A percentile compares a stretch with the other conserved stretches of the same genome.
Conservation (phyloP, 2,888 invertebrate genomes). For the Macaria notata region DNA sequence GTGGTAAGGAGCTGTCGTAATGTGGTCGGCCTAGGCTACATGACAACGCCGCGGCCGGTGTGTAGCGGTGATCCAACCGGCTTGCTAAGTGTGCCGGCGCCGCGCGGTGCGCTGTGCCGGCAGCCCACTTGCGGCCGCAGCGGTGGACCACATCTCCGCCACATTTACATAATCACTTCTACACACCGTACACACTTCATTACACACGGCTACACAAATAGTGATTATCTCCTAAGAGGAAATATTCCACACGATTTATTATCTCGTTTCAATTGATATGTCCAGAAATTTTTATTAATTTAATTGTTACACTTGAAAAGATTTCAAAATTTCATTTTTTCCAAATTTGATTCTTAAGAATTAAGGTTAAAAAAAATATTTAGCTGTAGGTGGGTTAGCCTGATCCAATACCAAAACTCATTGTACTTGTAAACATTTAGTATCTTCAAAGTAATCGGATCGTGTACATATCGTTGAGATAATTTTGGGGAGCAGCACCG, state of each 20-base stretch:
- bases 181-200: conserved; percentile 5
- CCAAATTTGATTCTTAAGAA: too few species aligned
- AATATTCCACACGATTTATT: too few species aligned
- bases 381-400: too few species aligned
- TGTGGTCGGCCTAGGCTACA: not conserved
- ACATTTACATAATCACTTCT: conserved; percentile 36
- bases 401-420: too few species aligned
- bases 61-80: conserved; percentile 40
- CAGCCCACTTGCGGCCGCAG: conserved; percentile 37
- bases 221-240: too few species aligned
- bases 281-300: too few species aligned
- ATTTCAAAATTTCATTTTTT: too few species aligned
- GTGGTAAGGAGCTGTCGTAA: not conserved
- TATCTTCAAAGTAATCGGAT: conserved; percentile 9
- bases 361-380: too few species aligned
- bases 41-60: conserved; percentile 4
- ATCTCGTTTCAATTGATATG: too few species aligned
- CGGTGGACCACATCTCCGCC: conserved; percentile 34
- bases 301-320: too few species aligned
- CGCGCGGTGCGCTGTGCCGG: conserved; percentile 41
- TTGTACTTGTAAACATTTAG: too few species aligned
- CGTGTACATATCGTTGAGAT: conserved; percentile 8
- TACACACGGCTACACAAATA: too few species aligned
- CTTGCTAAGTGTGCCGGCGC: conserved; percentile 38
- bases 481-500: conserved; percentile 21